Evolutionary conservation across 2,797 vertebrate genomes (phyloP).

Genomic region (Anguilla megastoma): DNA sequence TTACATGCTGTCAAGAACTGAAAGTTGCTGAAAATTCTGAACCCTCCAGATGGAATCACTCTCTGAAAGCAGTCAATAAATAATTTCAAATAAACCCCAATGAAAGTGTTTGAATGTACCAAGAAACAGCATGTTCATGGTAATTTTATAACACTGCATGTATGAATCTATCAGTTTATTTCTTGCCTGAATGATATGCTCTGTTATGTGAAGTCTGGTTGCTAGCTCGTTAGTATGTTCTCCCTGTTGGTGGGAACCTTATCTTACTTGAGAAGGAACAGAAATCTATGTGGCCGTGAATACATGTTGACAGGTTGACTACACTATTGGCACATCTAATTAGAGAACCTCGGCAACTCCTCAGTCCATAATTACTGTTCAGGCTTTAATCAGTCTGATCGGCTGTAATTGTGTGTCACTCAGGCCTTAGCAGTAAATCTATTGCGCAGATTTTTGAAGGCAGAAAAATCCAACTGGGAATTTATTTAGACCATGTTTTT

Average conservation of each 20-base stretch:
- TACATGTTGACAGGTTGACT: slow-evolving; percentile 37
- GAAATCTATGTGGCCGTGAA: slow-evolving; percentile 42
- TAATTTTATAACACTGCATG: background rate
- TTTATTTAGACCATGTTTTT: background rate
- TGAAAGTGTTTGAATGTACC: background rate
- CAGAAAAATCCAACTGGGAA: background rate
- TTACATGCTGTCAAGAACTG: too few relatives aligned
- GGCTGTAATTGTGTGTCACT: slow-evolving; percentile 55
- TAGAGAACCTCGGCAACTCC: slow-evolving; percentile 44
- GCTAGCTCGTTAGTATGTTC: background rate
- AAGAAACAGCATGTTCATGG: background rate
- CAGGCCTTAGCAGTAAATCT: background rate
- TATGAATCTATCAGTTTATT: background rate
- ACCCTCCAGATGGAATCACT: background rate
- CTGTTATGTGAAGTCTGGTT: background rate
- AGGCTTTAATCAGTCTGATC: slow-evolving; percentile 58
- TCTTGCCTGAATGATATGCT: too few relatives aligned
- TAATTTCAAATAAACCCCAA: background rate
- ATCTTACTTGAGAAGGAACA: slow-evolving; percentile 48
- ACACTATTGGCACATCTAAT: slow-evolving; percentile 48
- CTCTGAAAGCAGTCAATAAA: background rate
- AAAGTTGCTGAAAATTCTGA: too few relatives aligned
- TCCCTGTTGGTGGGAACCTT: slow-evolving; percentile 22
- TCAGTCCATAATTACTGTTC: slow-evolving; percentile 46
- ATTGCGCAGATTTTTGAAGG: background rate